Evolutionary conservation across 2,797 vertebrate species (phyloP).

Genomic region (Sitta carolinensis): DNA sequence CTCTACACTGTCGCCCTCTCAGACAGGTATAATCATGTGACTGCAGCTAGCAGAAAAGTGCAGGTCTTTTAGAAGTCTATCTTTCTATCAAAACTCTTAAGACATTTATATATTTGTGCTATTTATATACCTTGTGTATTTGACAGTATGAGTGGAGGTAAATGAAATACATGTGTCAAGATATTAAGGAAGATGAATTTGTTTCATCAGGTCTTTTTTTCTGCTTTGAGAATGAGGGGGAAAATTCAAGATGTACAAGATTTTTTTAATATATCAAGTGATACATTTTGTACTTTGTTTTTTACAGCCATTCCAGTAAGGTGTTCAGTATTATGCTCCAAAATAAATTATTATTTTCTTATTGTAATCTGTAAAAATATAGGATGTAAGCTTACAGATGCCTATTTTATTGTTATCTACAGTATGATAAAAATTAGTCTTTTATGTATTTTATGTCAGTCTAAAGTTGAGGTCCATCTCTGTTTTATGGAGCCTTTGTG

Average conservation of each 20-base stretch:
- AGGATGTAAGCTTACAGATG: background rate
- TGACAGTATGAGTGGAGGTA: background rate
- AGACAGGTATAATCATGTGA: background rate
- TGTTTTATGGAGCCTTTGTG: background rate
- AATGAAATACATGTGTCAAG: background rate
- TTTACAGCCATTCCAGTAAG: background rate
- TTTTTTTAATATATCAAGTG: background rate
- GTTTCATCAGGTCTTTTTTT: background rate
- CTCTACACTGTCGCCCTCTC: background rate
- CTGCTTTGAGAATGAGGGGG: background rate
- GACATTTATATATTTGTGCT: background rate
- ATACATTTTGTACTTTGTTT: background rate
- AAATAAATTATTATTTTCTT: background rate
- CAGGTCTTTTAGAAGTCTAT: background rate
- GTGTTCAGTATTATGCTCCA: background rate
- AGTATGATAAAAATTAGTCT: background rate
- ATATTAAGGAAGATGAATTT: background rate
- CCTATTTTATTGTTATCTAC: background rate
- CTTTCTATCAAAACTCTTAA: background rate
- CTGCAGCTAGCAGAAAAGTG: background rate
- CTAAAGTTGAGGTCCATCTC: background rate
- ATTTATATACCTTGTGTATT: background rate
- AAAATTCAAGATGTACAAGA: background rate
- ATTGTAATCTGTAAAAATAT: background rate
- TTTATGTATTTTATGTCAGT: background rate